Evolutionary conservation across 2,797 vertebrate genomes (phyloP).

Genomic region (Anguilla anguilla): DNA sequence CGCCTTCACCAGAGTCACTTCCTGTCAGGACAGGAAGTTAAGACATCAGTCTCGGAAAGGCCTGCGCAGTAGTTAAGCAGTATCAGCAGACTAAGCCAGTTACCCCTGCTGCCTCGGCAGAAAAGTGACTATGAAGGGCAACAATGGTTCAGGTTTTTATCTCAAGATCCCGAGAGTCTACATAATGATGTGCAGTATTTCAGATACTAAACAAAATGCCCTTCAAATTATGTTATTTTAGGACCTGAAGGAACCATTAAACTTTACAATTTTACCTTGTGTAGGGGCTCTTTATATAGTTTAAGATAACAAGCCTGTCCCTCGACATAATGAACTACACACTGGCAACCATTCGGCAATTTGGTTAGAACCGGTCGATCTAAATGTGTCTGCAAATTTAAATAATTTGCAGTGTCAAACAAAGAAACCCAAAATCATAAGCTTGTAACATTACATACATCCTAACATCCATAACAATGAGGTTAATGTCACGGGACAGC

Average conservation of each 20-base stretch:
- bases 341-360: slow-evolving; percentile 69
- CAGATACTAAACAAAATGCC: neutral
- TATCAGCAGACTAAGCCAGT: neutral
- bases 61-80: neutral
- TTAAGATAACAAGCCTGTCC: neutral
- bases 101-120: neutral
- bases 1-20: slow-evolving; percentile 86
- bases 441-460: too few species aligned
- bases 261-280: neutral
- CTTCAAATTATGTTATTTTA: neutral
- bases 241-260: neutral
- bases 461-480: too few species aligned
- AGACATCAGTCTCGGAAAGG: neutral
- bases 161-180: neutral
- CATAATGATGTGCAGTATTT: neutral
- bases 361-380: slow-evolving; percentile 56
- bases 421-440: too few species aligned
- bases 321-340: slow-evolving; percentile 49
- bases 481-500: too few species aligned
- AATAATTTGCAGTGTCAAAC: too few species aligned
- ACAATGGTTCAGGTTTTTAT: neutral
- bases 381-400: neutral
- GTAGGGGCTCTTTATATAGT: neutral
- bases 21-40: slow-evolving; percentile 67
- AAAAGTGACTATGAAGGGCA: neutral